These are phyloP conservation scores for Neoascia interrupta DNA, from an alignment of 2,888 invertebrate species.

Conservation along the genomic window DNA sequence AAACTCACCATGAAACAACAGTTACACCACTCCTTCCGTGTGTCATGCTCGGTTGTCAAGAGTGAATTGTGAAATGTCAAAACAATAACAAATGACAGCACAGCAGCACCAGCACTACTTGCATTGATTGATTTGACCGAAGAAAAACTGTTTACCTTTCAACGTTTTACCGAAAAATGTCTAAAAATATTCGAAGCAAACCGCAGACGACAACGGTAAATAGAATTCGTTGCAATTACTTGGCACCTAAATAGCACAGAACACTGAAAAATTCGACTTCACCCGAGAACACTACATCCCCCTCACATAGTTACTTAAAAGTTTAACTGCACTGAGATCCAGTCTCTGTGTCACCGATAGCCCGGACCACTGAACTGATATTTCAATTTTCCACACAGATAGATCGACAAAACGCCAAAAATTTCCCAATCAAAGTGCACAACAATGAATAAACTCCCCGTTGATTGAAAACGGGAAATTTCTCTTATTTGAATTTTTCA, in stretches of 20 bases:
- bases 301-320: background rate
- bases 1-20: constrained; percentile 38
- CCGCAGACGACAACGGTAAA: constrained; percentile 52
- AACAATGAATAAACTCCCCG: too few relatives aligned
- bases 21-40: constrained; percentile 6
- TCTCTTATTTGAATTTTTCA: too few relatives aligned
- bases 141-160: background rate
- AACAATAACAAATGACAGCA: constrained; percentile 60
- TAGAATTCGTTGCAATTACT: constrained; percentile 5
- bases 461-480: too few relatives aligned
- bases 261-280: constrained; percentile 21
- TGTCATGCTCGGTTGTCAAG: constrained; percentile 52
- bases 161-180: constrained; percentile 32
- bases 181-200: constrained; percentile 37
- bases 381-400: too few relatives aligned
- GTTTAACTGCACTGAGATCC: too few relatives aligned
- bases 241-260: background rate
- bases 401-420: too few relatives aligned
- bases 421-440: too few relatives aligned
- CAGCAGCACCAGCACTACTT: constrained; percentile 19
- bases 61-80: constrained; percentile 48
- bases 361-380: too few relatives aligned
- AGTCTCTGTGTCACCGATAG: too few relatives aligned
- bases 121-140: constrained; percentile 48
- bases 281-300: too few relatives aligned